These are phyloP conservation scores for Aviceda subcristata DNA, from an alignment of 2,113 vertebrate genomes.

Conservation along the genomic window DNA sequence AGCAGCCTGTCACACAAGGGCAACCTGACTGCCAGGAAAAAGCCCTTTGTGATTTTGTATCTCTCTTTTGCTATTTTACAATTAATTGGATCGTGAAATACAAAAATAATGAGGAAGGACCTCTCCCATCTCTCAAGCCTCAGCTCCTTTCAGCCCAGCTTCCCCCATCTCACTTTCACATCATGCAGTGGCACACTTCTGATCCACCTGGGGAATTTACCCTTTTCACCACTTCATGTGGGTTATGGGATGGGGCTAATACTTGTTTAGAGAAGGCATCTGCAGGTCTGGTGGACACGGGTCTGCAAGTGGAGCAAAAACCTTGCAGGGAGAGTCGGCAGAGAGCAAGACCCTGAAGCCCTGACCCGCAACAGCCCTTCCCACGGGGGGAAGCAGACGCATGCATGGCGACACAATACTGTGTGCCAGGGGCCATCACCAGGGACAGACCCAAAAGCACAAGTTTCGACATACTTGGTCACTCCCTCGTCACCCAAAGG, in stretches of 20 bases:
- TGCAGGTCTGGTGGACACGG: neutral
- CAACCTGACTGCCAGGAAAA: neutral
- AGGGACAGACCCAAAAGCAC: neutral
- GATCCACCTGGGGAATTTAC: neutral
- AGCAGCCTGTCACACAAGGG: neutral
- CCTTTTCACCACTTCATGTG: neutral
- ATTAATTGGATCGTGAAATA: neutral
- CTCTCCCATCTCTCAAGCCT: neutral
- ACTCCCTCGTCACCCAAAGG: neutral
- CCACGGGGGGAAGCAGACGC: fast-evolving
- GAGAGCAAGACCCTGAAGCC: neutral
- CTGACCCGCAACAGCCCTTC: neutral
- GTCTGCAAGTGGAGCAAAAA: neutral
- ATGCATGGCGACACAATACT: fast-evolving
- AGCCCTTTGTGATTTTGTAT: neutral
- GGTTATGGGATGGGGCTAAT: neutral
- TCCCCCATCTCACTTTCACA: neutral
- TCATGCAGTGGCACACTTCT: neutral
- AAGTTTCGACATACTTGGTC: neutral
- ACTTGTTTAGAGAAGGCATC: neutral
- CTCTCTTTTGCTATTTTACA: neutral
- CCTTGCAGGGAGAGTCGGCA: neutral
- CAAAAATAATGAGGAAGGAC: neutral
- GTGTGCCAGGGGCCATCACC: fast-evolving
- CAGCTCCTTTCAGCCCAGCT: neutral